Evolutionary conservation across 2,113 vertebrate genomes (phyloP), one percentile per base, ranked within the genome.

Genomic region (Oreochromis tanganicae): DNA sequence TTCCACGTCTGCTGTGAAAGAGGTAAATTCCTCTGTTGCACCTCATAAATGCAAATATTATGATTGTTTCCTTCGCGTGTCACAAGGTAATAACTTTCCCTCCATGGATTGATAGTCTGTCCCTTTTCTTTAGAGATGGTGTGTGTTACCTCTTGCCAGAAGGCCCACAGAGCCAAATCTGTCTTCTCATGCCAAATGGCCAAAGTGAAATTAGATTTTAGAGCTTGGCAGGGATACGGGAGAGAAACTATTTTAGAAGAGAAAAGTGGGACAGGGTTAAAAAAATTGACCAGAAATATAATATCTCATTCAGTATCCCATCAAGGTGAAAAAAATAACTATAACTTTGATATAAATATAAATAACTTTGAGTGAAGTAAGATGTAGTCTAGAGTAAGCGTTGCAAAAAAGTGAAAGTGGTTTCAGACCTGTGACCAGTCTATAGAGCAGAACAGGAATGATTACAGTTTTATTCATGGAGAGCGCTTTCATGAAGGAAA

Each of bases 191-290:
- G 90, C 92, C 94, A 93, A 93, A 93, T 82, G 85, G 85, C 80
- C 84, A 88, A 92, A 93, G 80, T 82, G 9, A 89, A 93, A 92
- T 91, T 38, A 43, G 91, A 91, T 88, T 92, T 89, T 79, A n/a
- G 82, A 85, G 27, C 80, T 85, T 90, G 85, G 89, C 82, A 79
- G 48, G 55, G 73, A 46, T 59, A 66, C 3, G 3, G 36, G 7
- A 16, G 41, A 68, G 82, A 86, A 91, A 92, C 86, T 90, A 90
- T 94, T 93, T 93, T 83, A 43, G 81, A 66, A 88, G 8, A 89
- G 79, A 81, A 88, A 94, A 91, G 43, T 92, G 32, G 92, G 81
- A 78, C 91, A 66, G 57, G 34, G 85, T 82, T 84, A 55, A 87
- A 68, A 38, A 75, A 89, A 91, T 79, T 89, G 71, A 85, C 81